Evolutionary conservation across 2,797 vertebrate species (phyloP), one percentile per base, ranked within the genome.

Genomic region (Siniperca undulata): DNA sequence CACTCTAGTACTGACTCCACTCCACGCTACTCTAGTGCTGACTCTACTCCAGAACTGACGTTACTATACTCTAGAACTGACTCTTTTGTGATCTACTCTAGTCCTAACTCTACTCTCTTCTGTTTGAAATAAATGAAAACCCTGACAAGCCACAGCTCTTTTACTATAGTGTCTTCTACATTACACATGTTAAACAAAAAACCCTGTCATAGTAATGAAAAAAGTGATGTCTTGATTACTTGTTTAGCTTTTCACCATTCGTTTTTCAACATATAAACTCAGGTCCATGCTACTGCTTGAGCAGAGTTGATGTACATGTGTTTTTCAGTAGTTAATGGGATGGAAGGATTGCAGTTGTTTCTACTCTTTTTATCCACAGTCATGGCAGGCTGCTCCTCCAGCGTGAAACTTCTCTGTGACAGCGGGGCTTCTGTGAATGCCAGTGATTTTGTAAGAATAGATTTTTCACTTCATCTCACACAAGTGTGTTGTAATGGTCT

Each of bases 401-500:
- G 98, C 34, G 96, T 99, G 74, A 99, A 99, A 78, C 96, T 99
- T 30, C 96, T 99, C 44, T 99, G 97, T 40, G 98, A 99, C 89
- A 97, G 97, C 0, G 97, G 98, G 5, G 96, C 97, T 38, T 95
- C 92, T 0, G 98, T 99, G 83, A 98, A 99, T 78, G 92, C 95
- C 74, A 96, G 85, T 79, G 98, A 99, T 1, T 96, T 97, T 80
- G 99, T 99, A 86, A 98, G 98, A 87, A 88, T 71, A 71, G 2
- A 12, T 79, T 50, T 66, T 30, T 16, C 38, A 6, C 44, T 79
- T 78, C 14, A 76, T 88, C 84, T 87, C 36, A 78, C 64, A 60
- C 42, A 5, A 44, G 0, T 70, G 42, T 84, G 12, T 24, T 74
- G 11, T 34, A 58, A 44, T 77, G 16, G n/a, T 50, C 36, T 44